These are phyloP conservation scores for Halichoerus grypus DNA, from an alignment of 2,113 vertebrate genomes.

Conservation along the genomic window DNA sequence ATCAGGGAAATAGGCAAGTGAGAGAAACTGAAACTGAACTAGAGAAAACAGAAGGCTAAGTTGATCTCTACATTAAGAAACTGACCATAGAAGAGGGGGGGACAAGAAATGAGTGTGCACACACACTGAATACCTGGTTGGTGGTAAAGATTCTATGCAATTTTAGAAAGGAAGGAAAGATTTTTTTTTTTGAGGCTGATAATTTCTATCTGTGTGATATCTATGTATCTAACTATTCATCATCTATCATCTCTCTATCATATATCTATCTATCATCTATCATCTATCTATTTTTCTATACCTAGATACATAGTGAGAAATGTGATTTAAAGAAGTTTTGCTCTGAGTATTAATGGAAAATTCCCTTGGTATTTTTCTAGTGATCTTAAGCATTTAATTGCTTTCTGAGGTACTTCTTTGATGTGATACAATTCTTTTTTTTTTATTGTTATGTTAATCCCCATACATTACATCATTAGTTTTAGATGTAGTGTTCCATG, in stretches of 20 bases:
- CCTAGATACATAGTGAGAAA: neutral
- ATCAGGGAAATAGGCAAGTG: neutral
- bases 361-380: neutral
- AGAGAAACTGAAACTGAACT: neutral
- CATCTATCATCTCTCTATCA: neutral
- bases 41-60: neutral
- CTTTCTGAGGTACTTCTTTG: neutral
- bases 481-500: too few species aligned
- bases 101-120: neutral
- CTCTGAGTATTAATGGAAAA: neutral
- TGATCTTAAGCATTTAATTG: neutral
- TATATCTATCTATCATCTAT: too few species aligned
- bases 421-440: neutral
- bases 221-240: neutral
- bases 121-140: too few species aligned
- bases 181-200: neutral
- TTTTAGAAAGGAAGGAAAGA: neutral
- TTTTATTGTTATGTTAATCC: too few species aligned
- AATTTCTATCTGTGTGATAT: neutral
- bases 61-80: neutral
- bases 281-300: neutral
- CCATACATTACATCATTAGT: too few species aligned
- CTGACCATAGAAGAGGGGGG: neutral
- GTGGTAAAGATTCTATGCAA: neutral
- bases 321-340: constrained; percentile 17